A percentile compares a stretch with the other conserved stretches of the same genome.
These are phyloP conservation scores for Listronotus oregonensis DNA, from an alignment of 1,140 invertebrate species.

Conservation along the genomic window DNA sequence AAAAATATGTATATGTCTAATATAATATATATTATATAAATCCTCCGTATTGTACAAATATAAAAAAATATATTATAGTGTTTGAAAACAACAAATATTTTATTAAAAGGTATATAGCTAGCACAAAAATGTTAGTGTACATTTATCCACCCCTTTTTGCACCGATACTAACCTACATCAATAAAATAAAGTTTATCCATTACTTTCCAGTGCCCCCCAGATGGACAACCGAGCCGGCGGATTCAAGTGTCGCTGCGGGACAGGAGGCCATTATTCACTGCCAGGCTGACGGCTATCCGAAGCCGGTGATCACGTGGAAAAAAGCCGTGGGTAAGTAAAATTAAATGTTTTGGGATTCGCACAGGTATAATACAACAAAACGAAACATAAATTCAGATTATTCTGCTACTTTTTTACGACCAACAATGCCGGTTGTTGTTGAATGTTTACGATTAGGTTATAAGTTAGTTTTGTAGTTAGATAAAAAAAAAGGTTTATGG, in stretches of 20 bases:
- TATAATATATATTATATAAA: too few relatives aligned
- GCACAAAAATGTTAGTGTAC: neutral
- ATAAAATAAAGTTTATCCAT: slow-evolving; percentile 4
- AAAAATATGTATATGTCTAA: too few relatives aligned
- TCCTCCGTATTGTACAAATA: too few relatives aligned
- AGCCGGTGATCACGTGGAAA: slow-evolving; percentile 86
- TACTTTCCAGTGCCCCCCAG: slow-evolving; percentile 73
- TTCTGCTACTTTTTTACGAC: too few relatives aligned
- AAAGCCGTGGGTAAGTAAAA: slow-evolving; percentile 71
- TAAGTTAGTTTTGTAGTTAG: too few relatives aligned
- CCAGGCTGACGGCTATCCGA: slow-evolving; percentile 88
- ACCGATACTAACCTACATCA: neutral
- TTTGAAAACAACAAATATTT: too few relatives aligned
- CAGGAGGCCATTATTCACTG: slow-evolving; percentile 85
- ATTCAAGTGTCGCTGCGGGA: slow-evolving; percentile 83
- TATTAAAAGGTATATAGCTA: neutral
- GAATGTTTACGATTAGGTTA: too few relatives aligned
- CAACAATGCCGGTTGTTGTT: too few relatives aligned
- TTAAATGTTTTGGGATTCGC: neutral
- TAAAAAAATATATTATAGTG: too few relatives aligned
- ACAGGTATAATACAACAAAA: too few relatives aligned
- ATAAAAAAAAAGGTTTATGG: too few relatives aligned
- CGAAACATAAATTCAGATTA: too few relatives aligned
- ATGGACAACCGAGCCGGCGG: slow-evolving; percentile 88
- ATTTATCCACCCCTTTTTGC: neutral